These are phyloP conservation scores for Nylanderia fulva DNA, from an alignment of 1,140 invertebrate species.

Conservation along the genomic window DNA sequence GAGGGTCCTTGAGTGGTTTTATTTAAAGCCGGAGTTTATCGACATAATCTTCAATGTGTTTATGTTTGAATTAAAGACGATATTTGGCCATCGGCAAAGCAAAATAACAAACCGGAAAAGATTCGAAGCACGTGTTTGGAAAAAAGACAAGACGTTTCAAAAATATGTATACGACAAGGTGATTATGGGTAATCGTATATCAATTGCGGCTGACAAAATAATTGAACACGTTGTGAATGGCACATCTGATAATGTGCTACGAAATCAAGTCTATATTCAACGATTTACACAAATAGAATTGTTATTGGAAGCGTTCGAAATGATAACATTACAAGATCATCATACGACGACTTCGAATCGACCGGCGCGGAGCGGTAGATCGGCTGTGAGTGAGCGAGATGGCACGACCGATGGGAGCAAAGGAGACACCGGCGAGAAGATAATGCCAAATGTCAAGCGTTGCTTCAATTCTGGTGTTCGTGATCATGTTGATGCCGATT, in stretches of 20 bases:
- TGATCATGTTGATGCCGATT: background rate
- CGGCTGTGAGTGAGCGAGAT: no score
- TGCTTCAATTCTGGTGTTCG: background rate
- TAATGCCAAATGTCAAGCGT: background rate
- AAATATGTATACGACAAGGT: slow-evolving; percentile 46
- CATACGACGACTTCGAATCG: background rate
- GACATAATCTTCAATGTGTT: background rate
- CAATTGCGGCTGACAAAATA: slow-evolving; percentile 23
- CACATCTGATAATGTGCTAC: slow-evolving; percentile 31
- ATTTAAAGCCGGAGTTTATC: slow-evolving; percentile 21
- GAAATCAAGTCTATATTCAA: slow-evolving; percentile 22
- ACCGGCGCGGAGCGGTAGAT: no score
- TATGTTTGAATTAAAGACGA: background rate
- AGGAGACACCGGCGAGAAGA: background rate
- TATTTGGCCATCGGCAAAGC: background rate
- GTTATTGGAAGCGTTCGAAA: slow-evolving; percentile 36
- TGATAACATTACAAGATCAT: background rate
- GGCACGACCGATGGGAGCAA: background rate
- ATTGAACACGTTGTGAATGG: slow-evolving; percentile 32
- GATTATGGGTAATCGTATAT: slow-evolving; percentile 25
- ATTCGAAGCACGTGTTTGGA: slow-evolving; percentile 25
- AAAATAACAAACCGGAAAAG: background rate
- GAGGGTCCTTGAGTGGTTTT: slow-evolving; percentile 34
- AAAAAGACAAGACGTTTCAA: background rate
- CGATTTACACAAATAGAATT: background rate